These are phyloP conservation scores for Cephus pygmeus DNA, from an alignment of 2,888 invertebrate genomes.

Conservation along the genomic window DNA sequence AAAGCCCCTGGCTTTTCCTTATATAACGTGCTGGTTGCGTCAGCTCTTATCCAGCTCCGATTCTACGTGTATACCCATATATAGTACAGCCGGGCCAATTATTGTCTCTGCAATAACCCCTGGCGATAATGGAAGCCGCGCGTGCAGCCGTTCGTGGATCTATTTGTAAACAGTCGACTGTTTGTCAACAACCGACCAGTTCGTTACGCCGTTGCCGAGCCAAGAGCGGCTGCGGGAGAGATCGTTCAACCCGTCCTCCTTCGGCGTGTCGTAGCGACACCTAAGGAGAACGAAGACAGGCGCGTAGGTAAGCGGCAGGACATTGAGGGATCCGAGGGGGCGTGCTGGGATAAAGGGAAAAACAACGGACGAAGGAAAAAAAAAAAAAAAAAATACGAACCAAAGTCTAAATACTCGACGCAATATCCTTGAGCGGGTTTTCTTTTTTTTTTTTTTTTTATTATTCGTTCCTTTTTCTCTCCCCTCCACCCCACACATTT, in stretches of 20 bases:
- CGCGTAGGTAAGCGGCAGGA: not conserved
- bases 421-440: constrained; percentile 1
- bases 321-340: not conserved
- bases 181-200: constrained; percentile 9
- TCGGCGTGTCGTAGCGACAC: not conserved
- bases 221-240: constrained; percentile 1
- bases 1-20: constrained; percentile 15
- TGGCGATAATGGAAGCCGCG: not conserved
- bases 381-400: not conserved
- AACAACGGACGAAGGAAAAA: not conserved
- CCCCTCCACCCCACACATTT: not conserved
- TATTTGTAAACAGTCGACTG: constrained; percentile 9
- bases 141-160: not conserved
- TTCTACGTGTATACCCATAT: not conserved
- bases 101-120: not conserved
- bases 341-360: not conserved
- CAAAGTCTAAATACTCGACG: not conserved
- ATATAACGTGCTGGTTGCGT: not conserved
- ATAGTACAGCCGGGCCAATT: not conserved
- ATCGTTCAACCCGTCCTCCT: constrained; percentile 9
- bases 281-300: not conserved
- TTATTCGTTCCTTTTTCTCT: not conserved
- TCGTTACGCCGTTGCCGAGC: not conserved
- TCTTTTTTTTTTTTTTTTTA: not conserved
- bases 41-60: not conserved